These are phyloP conservation scores for Cordilura impudica DNA, from an alignment of 2,888 invertebrate species.

Conservation along the genomic window DNA sequence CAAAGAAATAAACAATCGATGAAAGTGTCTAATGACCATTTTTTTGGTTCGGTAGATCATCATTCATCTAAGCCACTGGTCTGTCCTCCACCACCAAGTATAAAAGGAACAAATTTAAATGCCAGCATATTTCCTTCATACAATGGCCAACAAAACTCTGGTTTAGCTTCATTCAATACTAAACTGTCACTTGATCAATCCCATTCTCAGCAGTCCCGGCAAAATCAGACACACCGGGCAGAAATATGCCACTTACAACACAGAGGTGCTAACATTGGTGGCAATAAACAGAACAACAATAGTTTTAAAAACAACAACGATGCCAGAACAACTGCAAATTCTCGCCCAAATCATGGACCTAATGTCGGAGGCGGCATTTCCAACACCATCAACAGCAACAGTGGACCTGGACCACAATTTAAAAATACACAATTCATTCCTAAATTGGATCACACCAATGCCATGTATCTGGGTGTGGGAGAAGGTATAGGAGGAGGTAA, in stretches of 20 bases:
- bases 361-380: background rate
- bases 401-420: background rate
- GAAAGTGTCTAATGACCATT: background rate
- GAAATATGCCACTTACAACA: slow-evolving; percentile 13
- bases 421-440: slow-evolving; percentile 25
- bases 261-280: background rate
- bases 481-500: slow-evolving; percentile 32
- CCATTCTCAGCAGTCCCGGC: background rate
- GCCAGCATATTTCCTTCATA: background rate
- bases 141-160: background rate
- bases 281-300: slow-evolving; percentile 45
- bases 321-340: slow-evolving; percentile 38
- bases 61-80: background rate
- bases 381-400: slow-evolving; percentile 4
- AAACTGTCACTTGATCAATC: slow-evolving; percentile 20
- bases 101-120: background rate
- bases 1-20: slow-evolving; percentile 26
- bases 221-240: background rate
- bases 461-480: slow-evolving; percentile 12
- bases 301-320: slow-evolving; percentile 47
- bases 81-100: slow-evolving; percentile 39
- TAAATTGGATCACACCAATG: slow-evolving; percentile 28
- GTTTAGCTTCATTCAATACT: slow-evolving; percentile 40
- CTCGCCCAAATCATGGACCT: slow-evolving; percentile 14
- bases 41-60: background rate